Evolutionary conservation across 2,797 vertebrate species (phyloP), one percentile per base, ranked within the genome.

Genomic region (Sebastes melanostomus): DNA sequence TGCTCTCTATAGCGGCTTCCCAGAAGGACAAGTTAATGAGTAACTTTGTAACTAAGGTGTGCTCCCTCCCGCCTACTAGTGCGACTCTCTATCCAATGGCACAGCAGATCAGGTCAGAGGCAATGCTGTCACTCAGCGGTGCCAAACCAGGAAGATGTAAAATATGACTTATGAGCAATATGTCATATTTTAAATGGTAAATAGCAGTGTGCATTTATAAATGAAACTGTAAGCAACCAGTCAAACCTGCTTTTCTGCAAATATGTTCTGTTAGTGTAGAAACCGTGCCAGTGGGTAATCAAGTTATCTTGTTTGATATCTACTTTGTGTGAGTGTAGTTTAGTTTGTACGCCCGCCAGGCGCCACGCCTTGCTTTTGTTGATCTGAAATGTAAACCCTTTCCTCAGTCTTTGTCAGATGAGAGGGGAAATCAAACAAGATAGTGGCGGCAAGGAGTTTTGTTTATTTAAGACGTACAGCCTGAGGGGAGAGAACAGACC

Each of bases 21-120:
- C 71, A 82, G 85, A 89, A 90, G 83, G 85, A 29, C 68, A 38
- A 72, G 96, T 96, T 96, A 96, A 96, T 96, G 83, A 87, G 32
- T 95, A 94, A 96, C 94, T 84, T 62, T 83, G 80, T 89, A 79
- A 86, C 80, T 73, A 89, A 93, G 89, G 92, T 94, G 92, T 66
- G 89, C 86, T 90, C 34, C 65, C 80, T 75, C 86, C 89, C 77
- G 13, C 91, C 90, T 73, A 30, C 80, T 78, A 11, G 27, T 76
- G 22, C 50, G 8, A 46, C 56, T 82, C 46, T 63, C 77, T 55
- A 62, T 68, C 92, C 90, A 94, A 91, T 94, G 8, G 38, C 59
- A 67, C 8, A 2, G 14, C 82, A 85, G 89, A 81, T 75, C 83
- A 71, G 79, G 38, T 55, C 66, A 63, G 63, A 76, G 78, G 12